Evolutionary conservation across 2,797 vertebrate genomes (phyloP).

Genomic region (Leuciscus waleckii): DNA sequence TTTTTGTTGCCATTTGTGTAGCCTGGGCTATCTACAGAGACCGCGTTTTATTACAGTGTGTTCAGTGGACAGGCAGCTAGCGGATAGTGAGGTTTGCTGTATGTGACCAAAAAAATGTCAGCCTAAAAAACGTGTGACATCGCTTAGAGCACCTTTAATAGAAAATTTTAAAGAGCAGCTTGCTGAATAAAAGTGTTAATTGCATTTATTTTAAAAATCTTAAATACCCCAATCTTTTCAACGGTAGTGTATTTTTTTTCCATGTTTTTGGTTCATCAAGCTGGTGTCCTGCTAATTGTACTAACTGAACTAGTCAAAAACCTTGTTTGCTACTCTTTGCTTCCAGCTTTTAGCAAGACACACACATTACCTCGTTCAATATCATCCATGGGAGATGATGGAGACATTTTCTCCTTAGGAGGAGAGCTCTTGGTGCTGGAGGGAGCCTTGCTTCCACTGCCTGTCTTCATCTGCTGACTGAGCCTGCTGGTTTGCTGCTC

Average conservation of each 20-base stretch:
- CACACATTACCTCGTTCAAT: conserved; percentile 87
- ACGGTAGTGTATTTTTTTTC: too few relatives aligned
- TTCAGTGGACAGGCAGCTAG: too few relatives aligned
- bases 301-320: background rate
- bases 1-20: too few relatives aligned
- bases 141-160: background rate
- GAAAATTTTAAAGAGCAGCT: background rate
- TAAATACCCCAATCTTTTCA: background rate
- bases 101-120: too few relatives aligned
- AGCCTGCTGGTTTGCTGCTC: conserved; percentile 81
- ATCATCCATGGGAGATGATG: conserved; percentile 91
- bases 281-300: background rate
- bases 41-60: too few relatives aligned
- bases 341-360: background rate
- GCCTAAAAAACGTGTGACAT: too few relatives aligned
- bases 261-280: background rate
- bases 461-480: conserved; percentile 78
- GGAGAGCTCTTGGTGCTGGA: conserved; percentile 83
- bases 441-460: conserved; percentile 80
- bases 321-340: background rate
- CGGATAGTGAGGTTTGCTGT: too few relatives aligned
- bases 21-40: too few relatives aligned
- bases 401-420: conserved; percentile 87
- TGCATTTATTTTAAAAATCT: background rate
- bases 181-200: too few relatives aligned